phyloP scores from a whole-genome alignment of 2,113 vertebrate genomes.

The Siniperca chuatsi region DNA sequence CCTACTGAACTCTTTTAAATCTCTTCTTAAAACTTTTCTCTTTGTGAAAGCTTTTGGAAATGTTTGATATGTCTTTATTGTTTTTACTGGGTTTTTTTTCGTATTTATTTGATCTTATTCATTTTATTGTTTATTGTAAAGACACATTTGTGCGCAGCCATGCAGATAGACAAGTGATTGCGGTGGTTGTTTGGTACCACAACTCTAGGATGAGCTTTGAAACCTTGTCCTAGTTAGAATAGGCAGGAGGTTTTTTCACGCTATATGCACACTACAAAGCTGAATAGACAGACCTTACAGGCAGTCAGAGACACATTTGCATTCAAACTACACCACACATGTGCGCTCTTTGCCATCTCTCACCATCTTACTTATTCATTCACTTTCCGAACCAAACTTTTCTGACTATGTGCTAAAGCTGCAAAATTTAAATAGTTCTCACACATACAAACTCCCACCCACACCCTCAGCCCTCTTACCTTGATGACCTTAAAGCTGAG shows the following conservation, averaged over 20 bases:
- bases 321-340: too few species aligned
- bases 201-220: background rate
- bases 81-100: too few species aligned
- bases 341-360: background rate
- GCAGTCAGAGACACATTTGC: too few species aligned
- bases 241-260: background rate
- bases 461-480: constrained; percentile 77
- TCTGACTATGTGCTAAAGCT: background rate
- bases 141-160: background rate
- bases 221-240: background rate
- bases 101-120: too few species aligned
- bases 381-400: background rate
- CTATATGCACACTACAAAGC: background rate
- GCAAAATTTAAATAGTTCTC: background rate
- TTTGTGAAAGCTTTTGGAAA: too few species aligned
- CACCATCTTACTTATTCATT: background rate
- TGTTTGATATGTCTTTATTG: too few species aligned
- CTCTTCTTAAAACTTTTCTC: too few species aligned
- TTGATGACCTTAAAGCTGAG: constrained; percentile 99
- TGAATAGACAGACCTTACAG: background rate
- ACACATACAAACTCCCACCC: background rate
- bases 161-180: background rate
- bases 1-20: too few species aligned
- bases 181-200: background rate
- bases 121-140: too few species aligned